Evolutionary conservation across 2,888 invertebrate species (phyloP), one percentile per base, ranked within the genome.

Genomic region (Dendrolimus houi): DNA sequence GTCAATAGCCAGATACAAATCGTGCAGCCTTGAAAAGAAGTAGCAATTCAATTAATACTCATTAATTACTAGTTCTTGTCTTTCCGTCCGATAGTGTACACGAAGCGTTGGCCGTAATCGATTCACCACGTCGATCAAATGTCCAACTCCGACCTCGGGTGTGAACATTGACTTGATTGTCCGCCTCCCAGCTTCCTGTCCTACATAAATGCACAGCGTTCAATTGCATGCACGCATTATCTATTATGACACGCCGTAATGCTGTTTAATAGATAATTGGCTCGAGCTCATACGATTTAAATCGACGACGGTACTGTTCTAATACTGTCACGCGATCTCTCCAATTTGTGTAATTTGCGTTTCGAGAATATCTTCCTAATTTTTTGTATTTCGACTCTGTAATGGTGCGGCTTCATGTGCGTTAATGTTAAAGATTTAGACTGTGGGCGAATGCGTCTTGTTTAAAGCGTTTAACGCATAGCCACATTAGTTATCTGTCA

Each of bases 221-320:
- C 65, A 60, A 64, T 63, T 65, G 64, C 58, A 60, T 63, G 62
- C 59, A 60, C 55, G 60, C 60, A 62, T 66, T 62, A 64, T 61
- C 56, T 47, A 58, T 54, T 56, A 54, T 53, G 52, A 41, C 57
- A 52, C 55, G 53, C 29, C 55, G 57, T 52, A 54, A 53, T 58
- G 52, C 12, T 47, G 47, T 47, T 47, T 10, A 47, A 47, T 47
- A 10, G 47, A 47, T 47, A 47, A 47, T 47, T 47, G 47, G 47
- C 47, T 12, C 29, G 6, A 29, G 47, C 47, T 47, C 47, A 12
- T 29, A 29, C 29, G 47, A 9, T 47, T 47, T 9, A 10, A 10
- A 12, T 47, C 3, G 47, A 47, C 29, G 47, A 9, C 47, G 12
- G 47, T 47, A 8, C 8, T 47, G 9, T 47, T 47, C 9, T 9